phyloP scores from a whole-genome alignment of 2,797 vertebrate species.

The Nannoperca australis region DNA sequence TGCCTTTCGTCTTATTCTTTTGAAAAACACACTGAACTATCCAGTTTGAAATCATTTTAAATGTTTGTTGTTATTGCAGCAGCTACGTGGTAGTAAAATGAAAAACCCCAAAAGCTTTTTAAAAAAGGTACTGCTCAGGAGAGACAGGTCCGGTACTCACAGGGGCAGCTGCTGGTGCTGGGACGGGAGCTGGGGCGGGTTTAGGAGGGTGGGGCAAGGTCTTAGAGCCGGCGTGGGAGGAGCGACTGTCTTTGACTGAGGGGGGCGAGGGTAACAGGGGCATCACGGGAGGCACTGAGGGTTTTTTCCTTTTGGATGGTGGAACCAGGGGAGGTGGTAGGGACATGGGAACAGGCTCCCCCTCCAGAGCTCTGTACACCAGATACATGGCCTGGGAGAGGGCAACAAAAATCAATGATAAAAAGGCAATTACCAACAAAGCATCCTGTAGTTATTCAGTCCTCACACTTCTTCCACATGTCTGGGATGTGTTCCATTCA shows the following conservation, averaged over 20 bases:
- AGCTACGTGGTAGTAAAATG: conserved; percentile 6
- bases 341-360: conserved; percentile 96
- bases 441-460: conserved; percentile 19
- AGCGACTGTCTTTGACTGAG: conserved; percentile 89
- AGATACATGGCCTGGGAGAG: conserved; percentile 95
- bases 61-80: background rate
- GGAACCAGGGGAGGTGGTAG: conserved; percentile 94
- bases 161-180: conserved; percentile 83
- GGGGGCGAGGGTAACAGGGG: conserved; percentile 89
- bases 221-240: conserved; percentile 87
- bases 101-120: conserved; percentile 30
- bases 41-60: conserved; percentile 78
- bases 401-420: conserved; percentile 40
- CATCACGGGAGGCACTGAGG: conserved; percentile 85
- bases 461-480: conserved; percentile 30
- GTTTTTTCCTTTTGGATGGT: conserved; percentile 95
- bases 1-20: conserved; percentile 64
- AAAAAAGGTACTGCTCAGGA: conserved; percentile 27
- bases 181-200: conserved; percentile 75
- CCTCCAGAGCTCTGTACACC: conserved; percentile 98
- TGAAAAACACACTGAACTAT: conserved; percentile 73
- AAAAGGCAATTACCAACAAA: conserved; percentile 48
- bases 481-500: conserved; percentile 24
- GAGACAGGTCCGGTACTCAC: conserved; percentile 78
- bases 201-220: conserved; percentile 88